A percentile compares a stretch with the other conserved stretches of the same genome.
phyloP scores from a whole-genome alignment of 2,113 vertebrate species.

The Rhipidura dahli region DNA sequence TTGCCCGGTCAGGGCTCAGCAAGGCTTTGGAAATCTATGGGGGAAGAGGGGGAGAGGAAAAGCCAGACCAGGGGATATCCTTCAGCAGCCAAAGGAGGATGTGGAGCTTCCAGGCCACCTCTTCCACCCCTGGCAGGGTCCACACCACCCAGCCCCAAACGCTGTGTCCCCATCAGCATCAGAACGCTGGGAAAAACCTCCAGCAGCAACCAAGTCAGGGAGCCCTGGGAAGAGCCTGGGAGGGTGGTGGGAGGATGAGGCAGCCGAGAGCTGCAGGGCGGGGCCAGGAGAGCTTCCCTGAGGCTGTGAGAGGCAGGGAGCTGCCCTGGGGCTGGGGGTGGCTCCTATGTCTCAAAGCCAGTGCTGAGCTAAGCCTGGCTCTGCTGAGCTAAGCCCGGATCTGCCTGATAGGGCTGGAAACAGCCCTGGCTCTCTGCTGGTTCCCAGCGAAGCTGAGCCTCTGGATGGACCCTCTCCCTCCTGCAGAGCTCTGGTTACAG shows the following conservation, averaged over 20 bases:
- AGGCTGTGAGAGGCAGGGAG: background rate
- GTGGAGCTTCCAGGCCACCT: background rate
- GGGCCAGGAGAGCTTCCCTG: accelerated
- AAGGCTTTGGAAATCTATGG: background rate
- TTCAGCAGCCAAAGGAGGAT: background rate
- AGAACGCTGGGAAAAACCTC: accelerated
- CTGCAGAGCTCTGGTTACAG: background rate
- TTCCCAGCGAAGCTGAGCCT: background rate
- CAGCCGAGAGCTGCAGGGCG: background rate
- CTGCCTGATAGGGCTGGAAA: background rate
- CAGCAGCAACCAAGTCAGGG: background rate
- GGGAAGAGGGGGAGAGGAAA: background rate
- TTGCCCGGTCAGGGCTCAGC: background rate
- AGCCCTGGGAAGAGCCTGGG: background rate
- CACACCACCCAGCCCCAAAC: background rate
- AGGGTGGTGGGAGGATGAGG: background rate
- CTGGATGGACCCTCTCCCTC: background rate
- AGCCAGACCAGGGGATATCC: background rate
- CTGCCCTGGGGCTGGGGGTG: accelerated
- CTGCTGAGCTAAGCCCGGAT: background rate
- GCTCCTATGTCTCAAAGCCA: accelerated
- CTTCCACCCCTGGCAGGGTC: background rate
- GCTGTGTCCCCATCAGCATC: accelerated
- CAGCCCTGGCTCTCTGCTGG: background rate
- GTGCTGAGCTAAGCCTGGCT: background rate